A percentile compares a stretch with the other conserved stretches of the same genome.
Conservation (phyloP, 2,888 invertebrate species). For the Leucozona laternaria region DNA sequence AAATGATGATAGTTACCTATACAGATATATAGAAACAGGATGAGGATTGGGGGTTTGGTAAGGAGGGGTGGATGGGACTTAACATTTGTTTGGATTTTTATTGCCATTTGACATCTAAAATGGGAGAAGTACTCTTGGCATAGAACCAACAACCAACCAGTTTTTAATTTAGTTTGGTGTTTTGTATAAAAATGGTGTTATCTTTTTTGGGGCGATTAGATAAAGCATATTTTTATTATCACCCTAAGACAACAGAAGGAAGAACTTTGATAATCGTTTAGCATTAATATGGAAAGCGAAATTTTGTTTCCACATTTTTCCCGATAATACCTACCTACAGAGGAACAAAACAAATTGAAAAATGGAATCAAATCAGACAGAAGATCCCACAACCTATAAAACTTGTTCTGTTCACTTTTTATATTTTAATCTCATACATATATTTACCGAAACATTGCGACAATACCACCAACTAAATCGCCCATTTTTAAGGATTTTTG, state of each 20-base stretch:
- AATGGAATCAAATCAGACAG: too few relatives aligned
- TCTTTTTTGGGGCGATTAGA: slow-evolving; percentile 49
- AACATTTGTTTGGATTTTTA: slow-evolving; percentile 48
- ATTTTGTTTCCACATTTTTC: background rate
- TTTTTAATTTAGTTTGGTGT: slow-evolving; percentile 38
- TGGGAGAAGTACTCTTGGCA: slow-evolving; percentile 50
- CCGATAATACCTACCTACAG: too few relatives aligned
- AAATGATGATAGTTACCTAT: background rate
- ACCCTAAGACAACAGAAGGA: background rate
- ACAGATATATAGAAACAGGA: background rate
- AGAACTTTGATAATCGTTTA: background rate
- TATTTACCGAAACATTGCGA: too few relatives aligned
- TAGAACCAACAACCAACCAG: slow-evolving; percentile 44
- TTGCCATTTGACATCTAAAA: slow-evolving; percentile 58
- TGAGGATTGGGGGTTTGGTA: background rate
- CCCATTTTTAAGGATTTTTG: too few relatives aligned
- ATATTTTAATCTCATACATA: too few relatives aligned
- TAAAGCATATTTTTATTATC: slow-evolving; percentile 55
- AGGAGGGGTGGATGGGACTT: background rate
- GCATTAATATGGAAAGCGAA: background rate
- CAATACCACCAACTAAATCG: too few relatives aligned
- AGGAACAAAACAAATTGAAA: too few relatives aligned
- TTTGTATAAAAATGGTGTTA: slow-evolving; percentile 5
- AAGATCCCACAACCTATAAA: too few relatives aligned
- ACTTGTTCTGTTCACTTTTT: too few relatives aligned